Percentiles rank a stretch among this genome's conserved stretches.
These are phyloP conservation scores for Aphyosemion australe DNA, from an alignment of 2,113 vertebrate genomes.

Conservation along the genomic window DNA sequence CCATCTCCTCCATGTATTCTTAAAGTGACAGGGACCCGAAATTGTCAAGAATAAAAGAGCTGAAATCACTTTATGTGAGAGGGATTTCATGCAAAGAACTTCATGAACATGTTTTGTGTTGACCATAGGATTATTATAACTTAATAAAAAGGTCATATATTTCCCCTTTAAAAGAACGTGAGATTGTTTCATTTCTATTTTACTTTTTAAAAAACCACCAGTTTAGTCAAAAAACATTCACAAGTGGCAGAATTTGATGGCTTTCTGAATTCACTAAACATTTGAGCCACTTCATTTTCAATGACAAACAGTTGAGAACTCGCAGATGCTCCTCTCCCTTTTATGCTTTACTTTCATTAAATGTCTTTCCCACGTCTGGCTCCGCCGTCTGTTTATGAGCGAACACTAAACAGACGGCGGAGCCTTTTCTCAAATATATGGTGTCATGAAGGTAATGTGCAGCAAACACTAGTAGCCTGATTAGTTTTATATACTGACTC, in stretches of 20 bases:
- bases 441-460: conserved; percentile 5
- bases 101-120: too few relatives aligned
- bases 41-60: too few relatives aligned
- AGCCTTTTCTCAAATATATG: conserved; percentile 30
- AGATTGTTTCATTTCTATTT: not conserved
- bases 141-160: too few relatives aligned
- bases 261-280: conserved; percentile 32
- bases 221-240: not conserved
- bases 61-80: too few relatives aligned
- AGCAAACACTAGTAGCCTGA: conserved; percentile 36
- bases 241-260: conserved; percentile 25
- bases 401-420: conserved; percentile 55
- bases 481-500: conserved; percentile 39
- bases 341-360: conserved; percentile 50
- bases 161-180: not conserved
- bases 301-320: conserved; percentile 38
- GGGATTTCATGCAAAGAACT: too few relatives aligned
- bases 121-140: too few relatives aligned
- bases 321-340: conserved; percentile 24
- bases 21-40: too few relatives aligned
- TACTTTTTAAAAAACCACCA: not conserved
- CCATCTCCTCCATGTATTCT: too few relatives aligned
- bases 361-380: conserved; percentile 26
- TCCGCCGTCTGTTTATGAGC: conserved; percentile 52
- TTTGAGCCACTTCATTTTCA: conserved; percentile 29